Evolutionary conservation across 2,797 vertebrate species (phyloP).

Genomic region (Leucoraja ocellata): DNA sequence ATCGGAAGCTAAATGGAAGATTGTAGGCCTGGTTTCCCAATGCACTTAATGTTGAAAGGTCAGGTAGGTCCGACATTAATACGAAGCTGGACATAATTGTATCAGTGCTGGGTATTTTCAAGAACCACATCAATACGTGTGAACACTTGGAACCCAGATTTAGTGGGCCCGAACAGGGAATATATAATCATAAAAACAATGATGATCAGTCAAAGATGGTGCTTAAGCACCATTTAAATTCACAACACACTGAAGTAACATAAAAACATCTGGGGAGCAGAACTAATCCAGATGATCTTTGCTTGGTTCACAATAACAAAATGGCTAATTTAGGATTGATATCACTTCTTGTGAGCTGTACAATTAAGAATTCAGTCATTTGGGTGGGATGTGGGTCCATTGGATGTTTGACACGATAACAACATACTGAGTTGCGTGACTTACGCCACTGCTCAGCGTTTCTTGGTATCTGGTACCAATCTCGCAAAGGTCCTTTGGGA

Average conservation of each 20-base stretch:
- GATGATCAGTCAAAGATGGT: background rate
- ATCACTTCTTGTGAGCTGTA: background rate
- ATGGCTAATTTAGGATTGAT: background rate
- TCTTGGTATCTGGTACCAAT: background rate
- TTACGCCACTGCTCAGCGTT: background rate
- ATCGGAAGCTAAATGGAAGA: background rate
- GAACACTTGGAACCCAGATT: background rate
- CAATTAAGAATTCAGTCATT: too few relatives aligned
- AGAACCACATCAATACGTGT: background rate
- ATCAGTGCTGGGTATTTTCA: too few relatives aligned
- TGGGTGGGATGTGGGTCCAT: background rate
- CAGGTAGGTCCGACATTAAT: background rate
- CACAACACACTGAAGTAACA: background rate
- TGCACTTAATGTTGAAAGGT: background rate
- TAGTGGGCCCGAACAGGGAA: background rate
- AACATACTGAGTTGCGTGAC: background rate
- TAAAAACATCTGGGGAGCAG: background rate
- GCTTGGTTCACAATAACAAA: background rate
- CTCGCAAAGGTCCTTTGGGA: background rate
- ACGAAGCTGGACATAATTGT: background rate
- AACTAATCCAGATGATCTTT: background rate
- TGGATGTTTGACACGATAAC: background rate
- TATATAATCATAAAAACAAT: background rate
- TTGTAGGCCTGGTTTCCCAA: background rate
- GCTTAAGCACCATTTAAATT: background rate